These are phyloP conservation scores for Coluber constrictor DNA, from an alignment of 2,797 vertebrate species.

Conservation along the genomic window DNA sequence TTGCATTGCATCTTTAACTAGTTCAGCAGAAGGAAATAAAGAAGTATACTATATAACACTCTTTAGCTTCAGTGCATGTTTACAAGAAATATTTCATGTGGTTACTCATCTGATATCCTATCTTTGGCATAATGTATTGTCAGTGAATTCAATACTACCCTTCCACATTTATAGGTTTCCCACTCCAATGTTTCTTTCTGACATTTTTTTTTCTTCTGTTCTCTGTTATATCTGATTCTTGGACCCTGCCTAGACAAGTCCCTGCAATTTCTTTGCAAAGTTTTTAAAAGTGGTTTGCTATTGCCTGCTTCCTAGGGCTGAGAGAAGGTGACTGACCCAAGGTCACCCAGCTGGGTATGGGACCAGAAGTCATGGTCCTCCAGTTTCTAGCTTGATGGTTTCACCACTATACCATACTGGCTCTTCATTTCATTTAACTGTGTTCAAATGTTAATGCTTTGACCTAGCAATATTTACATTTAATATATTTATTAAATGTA, in stretches of 20 bases:
- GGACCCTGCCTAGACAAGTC: not conserved
- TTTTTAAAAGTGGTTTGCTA: not conserved
- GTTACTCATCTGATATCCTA: not conserved
- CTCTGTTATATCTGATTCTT: not conserved
- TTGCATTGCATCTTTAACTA: slow-evolving; percentile 7
- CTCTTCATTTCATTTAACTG: not conserved
- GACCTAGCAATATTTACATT: too few species aligned
- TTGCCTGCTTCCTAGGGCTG: not conserved
- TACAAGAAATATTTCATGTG: not conserved
- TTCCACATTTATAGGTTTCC: not conserved
- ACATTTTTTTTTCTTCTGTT: not conserved
- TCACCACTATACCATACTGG: not conserved
- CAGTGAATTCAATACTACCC: not conserved
- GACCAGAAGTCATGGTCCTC: not conserved
- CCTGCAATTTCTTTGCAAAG: too few species aligned
- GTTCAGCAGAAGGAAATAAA: not conserved
- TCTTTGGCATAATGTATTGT: not conserved
- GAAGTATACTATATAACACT: not conserved
- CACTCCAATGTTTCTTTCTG: not conserved
- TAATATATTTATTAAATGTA: not conserved
- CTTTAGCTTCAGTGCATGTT: not conserved
- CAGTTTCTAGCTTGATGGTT: not conserved
- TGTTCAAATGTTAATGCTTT: not conserved
- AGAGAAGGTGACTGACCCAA: not conserved
- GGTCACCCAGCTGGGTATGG: not conserved